Conservation (phyloP, 1,140 invertebrate genomes). For the Drosophila quadrilineata region DNA sequence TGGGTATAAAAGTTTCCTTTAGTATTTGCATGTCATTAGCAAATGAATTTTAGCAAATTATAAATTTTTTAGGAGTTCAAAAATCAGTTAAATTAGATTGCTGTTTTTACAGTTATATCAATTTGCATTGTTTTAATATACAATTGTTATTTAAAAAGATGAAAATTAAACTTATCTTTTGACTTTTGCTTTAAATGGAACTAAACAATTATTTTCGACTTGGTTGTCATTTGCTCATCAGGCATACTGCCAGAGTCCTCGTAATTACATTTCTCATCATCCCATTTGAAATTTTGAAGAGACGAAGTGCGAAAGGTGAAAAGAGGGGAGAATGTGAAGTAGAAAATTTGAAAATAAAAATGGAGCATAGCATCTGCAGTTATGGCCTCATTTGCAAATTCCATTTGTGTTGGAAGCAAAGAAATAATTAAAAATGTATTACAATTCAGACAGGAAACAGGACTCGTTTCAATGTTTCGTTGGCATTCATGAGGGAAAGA, state of each 20-base stretch:
- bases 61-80: too few species aligned
- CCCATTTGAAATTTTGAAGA: conserved; percentile 8
- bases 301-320: neutral
- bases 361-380: neutral
- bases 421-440: conserved; percentile 56
- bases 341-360: conserved; percentile 1
- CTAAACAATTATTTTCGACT: neutral
- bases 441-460: neutral
- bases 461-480: too few species aligned
- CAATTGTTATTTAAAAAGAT: too few species aligned
- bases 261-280: conserved; percentile 6
- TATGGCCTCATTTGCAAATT: neutral
- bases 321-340: neutral
- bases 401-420: neutral
- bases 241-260: neutral
- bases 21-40: too few species aligned
- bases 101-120: too few species aligned
- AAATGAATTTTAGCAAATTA: too few species aligned
- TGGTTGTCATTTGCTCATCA: conserved; percentile 3
- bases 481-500: too few species aligned
- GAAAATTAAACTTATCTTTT: too few species aligned
- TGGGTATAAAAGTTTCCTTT: too few species aligned
- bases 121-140: too few species aligned
- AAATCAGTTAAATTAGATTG: too few species aligned
- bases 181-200: too few species aligned